Evolutionary conservation across 2,888 invertebrate species (phyloP), one percentile per base, ranked within the genome.

Genomic region (Eutolmus rufibarbis): DNA sequence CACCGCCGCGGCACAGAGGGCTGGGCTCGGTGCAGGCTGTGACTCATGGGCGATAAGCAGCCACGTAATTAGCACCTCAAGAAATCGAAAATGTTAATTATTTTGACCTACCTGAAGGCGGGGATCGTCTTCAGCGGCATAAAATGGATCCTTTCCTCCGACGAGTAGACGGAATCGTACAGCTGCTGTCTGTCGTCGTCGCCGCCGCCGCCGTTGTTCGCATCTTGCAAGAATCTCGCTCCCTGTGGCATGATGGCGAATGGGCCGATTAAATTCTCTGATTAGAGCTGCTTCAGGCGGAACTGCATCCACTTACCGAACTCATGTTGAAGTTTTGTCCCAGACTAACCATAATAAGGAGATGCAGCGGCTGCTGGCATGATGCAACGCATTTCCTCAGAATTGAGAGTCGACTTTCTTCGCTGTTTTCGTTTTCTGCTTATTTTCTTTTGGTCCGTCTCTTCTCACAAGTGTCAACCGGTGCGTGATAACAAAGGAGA

Each of bases 101-200:
- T 51, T 12, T 14, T 4, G 19, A 57, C 89, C 89, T 88, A 93
- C 92, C 92, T 91, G 90, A 92, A 92, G 84, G 90, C 90, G 78
- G 91, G 91, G 87, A 91, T 90, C 1, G 92, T 93, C 88, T 91
- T 92, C 46, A 93, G 86, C 23, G 90, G 90, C 84, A 91, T 91
- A 88, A 91, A 92, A 37, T 89, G 86, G 46, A 90, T 90, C 85
- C 91, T 91, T 34, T 90, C 89, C 84, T 91, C 90, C 9, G 82
- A 82, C n/a, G 91, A 90, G 3, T 92, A 89, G 8, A 92, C 91
- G 0, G 92, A 92, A 88, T 92, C 91, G 31, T 91, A 89, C 9
- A 92, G 88, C 66, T 91, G 90, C 37, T 91, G 91, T 3, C 90
- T 89, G 82, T 92, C 92, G 82, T 88, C 89, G 1, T 89, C 89